phyloP scores from a whole-genome alignment of 2,113 vertebrate genomes.

The Brachionichthys hirsutus region DNA sequence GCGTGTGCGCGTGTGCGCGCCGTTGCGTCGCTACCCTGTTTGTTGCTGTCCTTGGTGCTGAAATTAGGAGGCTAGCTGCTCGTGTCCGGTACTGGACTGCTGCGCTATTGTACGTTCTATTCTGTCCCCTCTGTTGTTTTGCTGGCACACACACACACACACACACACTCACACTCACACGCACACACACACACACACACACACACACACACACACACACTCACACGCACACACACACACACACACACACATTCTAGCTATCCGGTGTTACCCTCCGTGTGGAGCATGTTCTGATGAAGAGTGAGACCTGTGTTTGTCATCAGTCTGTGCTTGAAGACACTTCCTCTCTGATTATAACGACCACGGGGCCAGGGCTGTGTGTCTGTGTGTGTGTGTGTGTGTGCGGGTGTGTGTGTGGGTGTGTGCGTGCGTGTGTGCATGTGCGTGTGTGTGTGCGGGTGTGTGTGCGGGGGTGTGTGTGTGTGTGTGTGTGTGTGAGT shows the following conservation, averaged over 20 bases:
- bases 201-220: conserved; percentile 2
- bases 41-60: conserved; percentile 71
- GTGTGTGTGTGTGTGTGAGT: conserved; percentile 19
- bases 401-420: conserved; percentile 3
- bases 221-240: conserved; percentile 15
- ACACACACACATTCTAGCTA: conserved; percentile 11
- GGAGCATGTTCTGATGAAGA: conserved; percentile 58
- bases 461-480: not conserved
- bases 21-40: conserved; percentile 9
- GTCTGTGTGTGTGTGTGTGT: conserved; percentile 22
- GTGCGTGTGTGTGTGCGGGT: not conserved
- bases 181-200: not conserved
- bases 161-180: not conserved
- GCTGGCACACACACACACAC: not conserved
- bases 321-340: conserved; percentile 66
- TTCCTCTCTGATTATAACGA: conserved; percentile 64
- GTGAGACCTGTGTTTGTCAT: conserved; percentile 69
- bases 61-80: conserved; percentile 10
- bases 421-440: conserved; percentile 13
- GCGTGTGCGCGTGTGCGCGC: conserved; percentile 1
- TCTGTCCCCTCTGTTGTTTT: not conserved
- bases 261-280: conserved; percentile 37
- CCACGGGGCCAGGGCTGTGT: conserved; percentile 23
- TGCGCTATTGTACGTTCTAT: too few species aligned
- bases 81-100: conserved; percentile 10